phyloP scores from a whole-genome alignment of 2,113 vertebrate species.

The Eulemur macaco region DNA sequence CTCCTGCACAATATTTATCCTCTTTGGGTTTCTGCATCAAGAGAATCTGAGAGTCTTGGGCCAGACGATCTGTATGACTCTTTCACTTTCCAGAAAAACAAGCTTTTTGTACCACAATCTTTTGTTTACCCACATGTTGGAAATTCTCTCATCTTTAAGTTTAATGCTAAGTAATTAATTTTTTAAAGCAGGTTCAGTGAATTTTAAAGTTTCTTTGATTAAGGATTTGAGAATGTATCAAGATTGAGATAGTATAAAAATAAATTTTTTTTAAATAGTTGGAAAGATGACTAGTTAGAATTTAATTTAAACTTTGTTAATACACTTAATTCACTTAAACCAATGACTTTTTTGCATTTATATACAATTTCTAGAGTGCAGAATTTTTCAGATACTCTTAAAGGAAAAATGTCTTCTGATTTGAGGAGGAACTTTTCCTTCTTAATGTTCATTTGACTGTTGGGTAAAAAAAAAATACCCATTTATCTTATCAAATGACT shows the following conservation, averaged over 20 bases:
- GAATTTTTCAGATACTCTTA: not conserved
- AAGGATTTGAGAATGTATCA: not conserved
- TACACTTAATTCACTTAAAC: not conserved
- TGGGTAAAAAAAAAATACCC: not conserved
- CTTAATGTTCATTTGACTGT: not conserved
- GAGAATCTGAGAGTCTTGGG: not conserved
- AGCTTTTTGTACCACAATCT: not conserved
- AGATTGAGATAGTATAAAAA: not conserved
- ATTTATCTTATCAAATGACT: not conserved
- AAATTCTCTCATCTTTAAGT: not conserved
- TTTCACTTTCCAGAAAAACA: not conserved
- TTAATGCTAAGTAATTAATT: not conserved
- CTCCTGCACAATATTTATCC: not conserved
- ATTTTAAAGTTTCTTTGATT: slow-evolving; percentile 3
- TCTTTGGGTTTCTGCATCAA: not conserved
- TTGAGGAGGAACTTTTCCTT: not conserved
- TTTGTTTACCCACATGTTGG: not conserved
- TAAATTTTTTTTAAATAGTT: not conserved
- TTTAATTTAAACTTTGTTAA: not conserved
- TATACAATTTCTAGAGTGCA: not conserved
- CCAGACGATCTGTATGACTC: not conserved
- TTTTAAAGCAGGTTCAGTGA: not conserved
- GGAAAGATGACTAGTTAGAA: not conserved
- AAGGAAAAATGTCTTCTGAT: not conserved
- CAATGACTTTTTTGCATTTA: not conserved